Evolutionary conservation across 2,888 invertebrate species (phyloP), one percentile per base, ranked within the genome.

Genomic region (Stomorhina lunata): DNA sequence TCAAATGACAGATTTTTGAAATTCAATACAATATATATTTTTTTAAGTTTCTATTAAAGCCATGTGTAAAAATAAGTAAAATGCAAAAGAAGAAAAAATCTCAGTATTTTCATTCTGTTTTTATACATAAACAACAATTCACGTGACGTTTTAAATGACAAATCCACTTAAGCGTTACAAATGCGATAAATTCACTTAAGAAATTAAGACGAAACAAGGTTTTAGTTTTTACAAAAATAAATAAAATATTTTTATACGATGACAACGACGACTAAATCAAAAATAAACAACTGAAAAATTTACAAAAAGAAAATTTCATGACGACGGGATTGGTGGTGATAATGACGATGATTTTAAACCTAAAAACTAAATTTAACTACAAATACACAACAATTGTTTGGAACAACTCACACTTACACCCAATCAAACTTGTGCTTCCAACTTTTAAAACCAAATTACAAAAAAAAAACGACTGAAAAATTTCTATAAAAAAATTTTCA

Each of bases 151-250:
- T 76, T 34, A 61, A 84, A 75, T 75, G 82, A 85, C 86, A 88
- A 88, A 88, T 88, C 87, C 88, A 87, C 88, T 88, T 88, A 88
- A 87, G 85, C 87, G 85, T 85, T 81, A 76, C 85, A 86, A 81
- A 59, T 53, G 81, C 73, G 61, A 72, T 55, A 77, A 72, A 72
- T 63, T 53, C 66, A 48, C 57, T 77, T 53, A 53, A 66, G 50
- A 68, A 43, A 71, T 15, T 27, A 55, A 72, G 63, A 57, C 20
- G 40, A 50, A 34, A 77, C 15, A 53, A 22, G 20, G 9, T 34
- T 50, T 69, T 32, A 29, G 34, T 48, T 50, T 79, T 55, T 61
- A n/a, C 37, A 45, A 32, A 78, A 72, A 77, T 50, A 50, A 68
- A 76, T 45, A 50, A 57, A 34, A 34, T 20, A 34, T 25, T 17